Evolutionary conservation across 2,888 invertebrate genomes (phyloP), one percentile per base, ranked within the genome.

Genomic region (Latrodectus hesperus): DNA sequence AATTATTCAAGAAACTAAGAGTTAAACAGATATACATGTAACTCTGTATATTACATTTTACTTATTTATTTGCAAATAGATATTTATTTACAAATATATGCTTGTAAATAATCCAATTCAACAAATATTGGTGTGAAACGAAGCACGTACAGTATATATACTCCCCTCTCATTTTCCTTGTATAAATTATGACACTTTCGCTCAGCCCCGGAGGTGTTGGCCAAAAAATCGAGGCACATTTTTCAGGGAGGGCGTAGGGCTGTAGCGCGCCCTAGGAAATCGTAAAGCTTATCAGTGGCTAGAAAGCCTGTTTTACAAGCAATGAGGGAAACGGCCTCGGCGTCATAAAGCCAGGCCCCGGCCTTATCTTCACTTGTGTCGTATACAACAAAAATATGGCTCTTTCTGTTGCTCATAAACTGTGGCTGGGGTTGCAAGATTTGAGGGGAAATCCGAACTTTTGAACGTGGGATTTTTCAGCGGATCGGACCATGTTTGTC

Each of bases 241-340:
- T 68, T 60, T 16, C 14, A 60, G 60, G n/a, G 60, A 60, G 60
- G 55, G 76, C n/a, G 65, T 64, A 51, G 52, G 52, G 77, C 14
- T 52, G 72, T 64, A 76, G 26, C 84, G 38, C 65, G 80, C 70
- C 76, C 80, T 77, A 76, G 86, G 86, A 87, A 87, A 87, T 87
- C 86, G 77, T 87, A 87, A 87, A 87, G 77, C 86, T 87, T 87
- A 87, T 87, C 86, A 87, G 86, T 73, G 81, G 77, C 76, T 67
- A 67, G 81, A 72, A 71, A 60, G 70, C 86, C 76, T 81, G 86
- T 87, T 87, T 87, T 87, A 87, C 86, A 87, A 87, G 86, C 86
- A 87, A 87, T 87, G 81, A 81, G 86, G 86, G 86, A 87, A 87
- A 87, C 86, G 81, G 81, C 81, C 86, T 81, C 72, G 77, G 72